Percentiles rank a stretch among this genome's conserved stretches.
Evolutionary conservation across 23 tunicate species (phyloP).

Genomic region (Clavelina lepadiformis): DNA sequence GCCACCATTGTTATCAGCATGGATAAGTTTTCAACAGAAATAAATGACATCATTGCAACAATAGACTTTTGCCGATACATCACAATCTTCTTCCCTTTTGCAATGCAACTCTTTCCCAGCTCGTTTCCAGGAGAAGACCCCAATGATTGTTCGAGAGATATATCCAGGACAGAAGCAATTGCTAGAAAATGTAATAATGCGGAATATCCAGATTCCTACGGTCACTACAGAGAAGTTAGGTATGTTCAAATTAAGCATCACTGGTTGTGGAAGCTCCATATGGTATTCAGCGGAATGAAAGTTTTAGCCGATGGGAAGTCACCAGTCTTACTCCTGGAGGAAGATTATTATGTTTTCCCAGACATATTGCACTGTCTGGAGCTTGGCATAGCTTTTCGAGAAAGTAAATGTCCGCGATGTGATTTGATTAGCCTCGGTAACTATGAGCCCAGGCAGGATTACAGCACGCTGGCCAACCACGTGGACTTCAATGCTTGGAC

Average conservation of each 20-base stretch:
- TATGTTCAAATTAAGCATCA: conserved; percentile 91
- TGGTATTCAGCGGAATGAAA: conserved; percentile 63
- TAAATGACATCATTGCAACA: conserved; percentile 26
- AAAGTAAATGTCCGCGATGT: conserved; percentile 51
- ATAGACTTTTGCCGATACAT: conserved; percentile 85
- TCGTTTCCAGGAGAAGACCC: conserved; percentile 84
- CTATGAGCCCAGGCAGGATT: conserved; percentile 40
- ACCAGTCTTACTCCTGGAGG: conserved; percentile 68
- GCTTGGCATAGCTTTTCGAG: conserved; percentile 12
- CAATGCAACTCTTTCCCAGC: conserved; percentile 76
- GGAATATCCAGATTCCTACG: conserved; percentile 71
- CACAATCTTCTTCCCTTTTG: conserved; percentile 73
- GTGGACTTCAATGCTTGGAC: conserved; percentile 63
- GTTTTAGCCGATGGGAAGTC: conserved; percentile 15
- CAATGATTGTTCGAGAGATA: conserved; percentile 76
- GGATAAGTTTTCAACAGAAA: conserved; percentile 50
- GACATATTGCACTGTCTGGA: conserved; percentile 45
- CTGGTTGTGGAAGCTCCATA: conserved; percentile 94
- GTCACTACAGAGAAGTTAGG: conserved; percentile 84
- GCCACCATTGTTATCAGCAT: conserved; percentile 74
- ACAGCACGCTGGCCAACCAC: conserved; percentile 6
- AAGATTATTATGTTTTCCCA: conserved; percentile 77
- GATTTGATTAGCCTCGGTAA: conserved; percentile 66
- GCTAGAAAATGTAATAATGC: conserved; percentile 82
- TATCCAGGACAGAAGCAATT: conserved; percentile 55